Percentiles rank a stretch among this genome's conserved stretches.
Evolutionary conservation across 2,888 invertebrate species (phyloP).

Genomic region (Branchipolynoe longqiensis): DNA sequence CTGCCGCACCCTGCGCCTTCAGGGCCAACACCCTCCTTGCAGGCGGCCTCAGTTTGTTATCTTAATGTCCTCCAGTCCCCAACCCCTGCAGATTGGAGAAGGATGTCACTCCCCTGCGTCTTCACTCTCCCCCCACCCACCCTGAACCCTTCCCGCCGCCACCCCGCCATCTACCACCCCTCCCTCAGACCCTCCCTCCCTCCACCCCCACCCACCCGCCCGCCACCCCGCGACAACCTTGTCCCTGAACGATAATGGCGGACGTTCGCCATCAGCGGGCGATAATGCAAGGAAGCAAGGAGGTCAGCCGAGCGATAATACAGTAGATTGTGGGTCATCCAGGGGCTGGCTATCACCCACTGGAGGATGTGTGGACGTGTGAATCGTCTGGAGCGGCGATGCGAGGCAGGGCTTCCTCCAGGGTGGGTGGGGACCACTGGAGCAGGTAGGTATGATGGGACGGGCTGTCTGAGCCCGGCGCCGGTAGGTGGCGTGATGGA

Average conservation of each 20-base stretch:
- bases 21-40: background rate
- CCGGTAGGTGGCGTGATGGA: constrained; percentile 5
- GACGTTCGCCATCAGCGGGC: constrained; percentile 44
- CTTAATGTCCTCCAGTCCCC: constrained; percentile 24
- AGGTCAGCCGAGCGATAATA: constrained; percentile 34
- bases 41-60: background rate
- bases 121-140: background rate
- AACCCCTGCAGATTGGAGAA: constrained; percentile 19
- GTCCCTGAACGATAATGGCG: constrained; percentile 36
- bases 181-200: background rate
- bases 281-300: constrained; percentile 21
- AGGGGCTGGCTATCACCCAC: constrained; percentile 32
- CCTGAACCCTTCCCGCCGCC: background rate
- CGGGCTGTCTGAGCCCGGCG: constrained; percentile 16
- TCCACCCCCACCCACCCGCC: background rate
- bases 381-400: constrained; percentile 39
- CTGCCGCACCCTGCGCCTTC: background rate
- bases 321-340: constrained; percentile 12
- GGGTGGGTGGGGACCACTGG: constrained; percentile 48
- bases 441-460: background rate
- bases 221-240: background rate
- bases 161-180: background rate
- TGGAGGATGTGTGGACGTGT: constrained; percentile 51
- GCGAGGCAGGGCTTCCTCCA: constrained; percentile 14
- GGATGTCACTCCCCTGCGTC: background rate